Percentiles rank a stretch among this genome's conserved stretches.
Evolutionary conservation across 2,113 vertebrate species (phyloP).

Genomic region (Cyanistes caeruleus): DNA sequence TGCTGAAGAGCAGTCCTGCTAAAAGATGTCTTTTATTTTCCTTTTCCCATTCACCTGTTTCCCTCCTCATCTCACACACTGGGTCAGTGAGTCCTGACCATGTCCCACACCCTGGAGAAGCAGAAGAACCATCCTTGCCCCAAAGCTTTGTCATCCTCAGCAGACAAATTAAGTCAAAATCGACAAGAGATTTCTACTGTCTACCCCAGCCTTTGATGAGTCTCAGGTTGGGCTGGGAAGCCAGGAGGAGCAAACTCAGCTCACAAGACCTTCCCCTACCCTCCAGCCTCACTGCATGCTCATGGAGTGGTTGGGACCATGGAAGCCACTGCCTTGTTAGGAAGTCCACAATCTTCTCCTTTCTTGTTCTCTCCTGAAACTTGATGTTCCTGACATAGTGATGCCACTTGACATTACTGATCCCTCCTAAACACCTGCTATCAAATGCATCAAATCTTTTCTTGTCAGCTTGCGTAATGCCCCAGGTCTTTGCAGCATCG

Average conservation of each 20-base stretch:
- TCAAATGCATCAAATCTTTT: conserved; percentile 77
- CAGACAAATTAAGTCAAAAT: background rate
- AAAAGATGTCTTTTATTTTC: background rate
- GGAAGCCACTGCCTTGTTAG: conserved; percentile 52
- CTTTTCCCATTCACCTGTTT: background rate
- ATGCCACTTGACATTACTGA: conserved; percentile 69
- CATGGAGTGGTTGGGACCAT: background rate
- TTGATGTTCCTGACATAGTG: conserved; percentile 56
- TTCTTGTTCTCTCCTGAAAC: conserved; percentile 70
- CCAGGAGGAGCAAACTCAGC: background rate
- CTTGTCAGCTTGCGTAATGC: conserved; percentile 74
- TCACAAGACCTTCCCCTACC: background rate
- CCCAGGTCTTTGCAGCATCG: conserved; percentile 70
- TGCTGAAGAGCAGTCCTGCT: background rate
- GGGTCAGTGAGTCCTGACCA: background rate
- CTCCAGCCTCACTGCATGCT: background rate
- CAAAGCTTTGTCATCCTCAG: background rate
- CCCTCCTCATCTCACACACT: accelerated
- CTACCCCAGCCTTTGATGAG: background rate
- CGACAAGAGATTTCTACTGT: background rate
- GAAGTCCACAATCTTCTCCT: conserved; percentile 53
- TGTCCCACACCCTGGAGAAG: accelerated
- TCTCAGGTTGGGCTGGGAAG: background rate
- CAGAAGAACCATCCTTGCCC: background rate
- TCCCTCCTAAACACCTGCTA: conserved; percentile 76